These are phyloP conservation scores for Ischnus inquisitorius DNA, from an alignment of 2,888 invertebrate species.

Conservation along the genomic window DNA sequence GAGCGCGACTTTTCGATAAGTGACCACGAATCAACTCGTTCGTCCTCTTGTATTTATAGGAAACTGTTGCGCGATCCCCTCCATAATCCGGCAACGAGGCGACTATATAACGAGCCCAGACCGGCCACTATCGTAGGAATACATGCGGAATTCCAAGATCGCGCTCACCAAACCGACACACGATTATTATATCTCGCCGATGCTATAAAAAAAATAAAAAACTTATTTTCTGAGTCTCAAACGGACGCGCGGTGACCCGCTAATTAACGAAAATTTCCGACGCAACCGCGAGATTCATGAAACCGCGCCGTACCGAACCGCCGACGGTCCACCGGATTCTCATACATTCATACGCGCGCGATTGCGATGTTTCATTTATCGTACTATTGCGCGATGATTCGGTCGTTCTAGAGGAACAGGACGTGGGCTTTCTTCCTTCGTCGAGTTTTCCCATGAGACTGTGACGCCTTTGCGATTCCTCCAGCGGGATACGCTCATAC, in stretches of 20 bases:
- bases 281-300: conserved; percentile 2
- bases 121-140: background rate
- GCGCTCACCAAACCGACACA: conserved; percentile 4
- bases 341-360: background rate
- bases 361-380: conserved; percentile 3
- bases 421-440: no score
- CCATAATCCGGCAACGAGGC: conserved; percentile 25
- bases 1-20: conserved; percentile 40
- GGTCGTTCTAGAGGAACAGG: no score
- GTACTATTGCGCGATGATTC: background rate
- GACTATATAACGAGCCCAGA: background rate
- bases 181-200: background rate
- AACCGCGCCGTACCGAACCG: conserved; percentile 15
- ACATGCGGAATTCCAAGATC: conserved; percentile 37
- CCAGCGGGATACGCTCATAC: background rate
- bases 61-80: conserved; percentile 50
- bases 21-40: conserved; percentile 33
- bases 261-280: conserved; percentile 48
- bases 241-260: conserved; percentile 24
- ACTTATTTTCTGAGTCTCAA: conserved; percentile 14
- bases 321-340: background rate
- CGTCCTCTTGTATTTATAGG: conserved; percentile 63
- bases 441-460: conserved; percentile 2
- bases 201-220: conserved; percentile 1
- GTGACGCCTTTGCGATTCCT: background rate